Evolutionary conservation across 53 echinoderm and acorn worm genomes (phyloP), one percentile per base, ranked within the genome.

Genomic region (Stichopus horrens): DNA sequence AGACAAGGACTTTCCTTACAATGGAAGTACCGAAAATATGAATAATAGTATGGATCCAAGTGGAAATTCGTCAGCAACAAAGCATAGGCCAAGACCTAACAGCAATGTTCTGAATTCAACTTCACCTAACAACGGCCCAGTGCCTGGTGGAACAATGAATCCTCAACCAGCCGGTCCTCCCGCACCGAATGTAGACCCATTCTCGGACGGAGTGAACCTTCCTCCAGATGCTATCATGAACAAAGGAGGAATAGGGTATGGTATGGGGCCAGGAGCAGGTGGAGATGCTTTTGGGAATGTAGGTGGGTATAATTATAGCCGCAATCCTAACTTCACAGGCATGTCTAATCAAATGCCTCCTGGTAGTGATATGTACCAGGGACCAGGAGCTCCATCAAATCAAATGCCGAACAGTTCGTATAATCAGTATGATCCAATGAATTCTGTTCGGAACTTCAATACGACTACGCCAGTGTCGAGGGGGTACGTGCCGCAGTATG

Each of bases 351-450:
- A 74, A 55, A 52, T 87, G 87, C 74, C 87, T 57, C 87, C 87
- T 21, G 68, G 68, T 59, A 85, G 66, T 68, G 85, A 85, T 10
- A 65, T 85, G 67, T 89, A 89, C 63, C 89, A 89, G 53, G 81
- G 89, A 65, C 89, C 89, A 63, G 89, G 89, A 66, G 78, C 88
- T 55, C 86, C 65, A 18, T 81, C 81, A 55, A 81, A 79, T 60
- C 79, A 54, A 85, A 94, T 88, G 88, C 88, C 93, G 57, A 94
- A 94, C 80, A 94, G 91, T 83, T 92, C 96, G 20, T 94, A 94
- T 87, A 95, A 79, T 88, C 96, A 92, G 79, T 96, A 83, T 87
- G 96, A 96, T 84, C 92, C 91, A 58, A 91, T 96, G 89, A 93
- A 84, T 86, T 89, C 94, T 67, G 23, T 74, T 51, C 84, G 75